Conservation (phyloP, 2,797 vertebrate species). For the Labeo calbasu region DNA sequence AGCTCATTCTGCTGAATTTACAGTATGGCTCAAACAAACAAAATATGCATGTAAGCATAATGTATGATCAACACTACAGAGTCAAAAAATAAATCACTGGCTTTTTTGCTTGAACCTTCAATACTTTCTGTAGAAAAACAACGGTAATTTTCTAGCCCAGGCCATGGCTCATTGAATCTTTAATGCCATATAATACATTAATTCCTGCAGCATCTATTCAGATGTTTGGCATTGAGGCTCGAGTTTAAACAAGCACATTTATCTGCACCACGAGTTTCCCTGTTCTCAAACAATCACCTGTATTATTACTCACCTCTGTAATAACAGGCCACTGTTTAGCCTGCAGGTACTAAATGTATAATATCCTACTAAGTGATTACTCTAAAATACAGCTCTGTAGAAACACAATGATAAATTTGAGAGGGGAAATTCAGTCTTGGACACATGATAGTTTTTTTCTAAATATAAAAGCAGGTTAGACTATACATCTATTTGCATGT, state of each 20-base stretch:
- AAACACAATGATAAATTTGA: background rate
- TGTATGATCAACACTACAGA: background rate
- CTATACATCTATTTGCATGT: too few species aligned
- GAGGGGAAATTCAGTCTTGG: background rate
- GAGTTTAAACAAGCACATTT: background rate
- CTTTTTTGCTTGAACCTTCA: background rate
- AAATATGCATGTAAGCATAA: background rate
- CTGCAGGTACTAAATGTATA: background rate
- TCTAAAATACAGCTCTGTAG: background rate
- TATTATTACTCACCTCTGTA: background rate
- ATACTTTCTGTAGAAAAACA: background rate
- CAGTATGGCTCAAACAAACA: background rate
- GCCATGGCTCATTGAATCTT: background rate
- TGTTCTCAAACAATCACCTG: background rate
- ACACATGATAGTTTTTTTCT: too few species aligned
- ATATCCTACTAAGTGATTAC: background rate
- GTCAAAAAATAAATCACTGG: background rate
- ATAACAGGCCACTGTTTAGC: background rate
- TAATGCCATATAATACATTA: background rate
- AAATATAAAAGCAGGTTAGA: too few species aligned
- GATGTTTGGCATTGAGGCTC: background rate
- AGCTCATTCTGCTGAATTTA: background rate
- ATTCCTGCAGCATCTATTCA: background rate
- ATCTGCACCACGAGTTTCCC: background rate
- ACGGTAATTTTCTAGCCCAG: background rate